Percentiles rank a stretch among this genome's conserved stretches.
Evolutionary conservation across 2,113 vertebrate species (phyloP).

Genomic region (Dasyurus viverrinus): DNA sequence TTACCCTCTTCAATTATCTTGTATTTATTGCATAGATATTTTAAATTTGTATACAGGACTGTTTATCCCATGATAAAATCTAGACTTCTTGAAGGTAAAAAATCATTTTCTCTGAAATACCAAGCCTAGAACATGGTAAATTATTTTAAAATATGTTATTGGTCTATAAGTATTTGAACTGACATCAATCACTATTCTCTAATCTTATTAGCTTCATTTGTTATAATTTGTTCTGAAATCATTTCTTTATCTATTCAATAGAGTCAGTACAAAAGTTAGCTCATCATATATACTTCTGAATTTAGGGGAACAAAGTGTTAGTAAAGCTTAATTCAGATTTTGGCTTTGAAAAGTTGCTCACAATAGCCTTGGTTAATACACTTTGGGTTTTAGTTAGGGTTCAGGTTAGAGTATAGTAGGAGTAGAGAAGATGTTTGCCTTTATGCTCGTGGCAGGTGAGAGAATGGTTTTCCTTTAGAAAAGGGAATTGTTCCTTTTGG

Average conservation of each 20-base stretch:
- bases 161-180: neutral
- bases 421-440: neutral
- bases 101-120: neutral
- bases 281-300: neutral
- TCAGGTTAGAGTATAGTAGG: neutral
- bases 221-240: too few relatives aligned
- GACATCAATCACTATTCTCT: neutral
- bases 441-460: neutral
- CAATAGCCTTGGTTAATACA: fast-evolving
- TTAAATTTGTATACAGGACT: neutral
- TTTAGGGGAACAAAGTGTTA: neutral
- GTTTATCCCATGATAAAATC: neutral
- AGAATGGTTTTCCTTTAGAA: neutral
- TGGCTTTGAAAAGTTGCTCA: neutral
- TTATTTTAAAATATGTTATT: neutral
- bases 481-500: neutral
- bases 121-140: neutral
- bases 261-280: neutral
- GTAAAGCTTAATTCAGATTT: neutral
- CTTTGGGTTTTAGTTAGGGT: neutral
- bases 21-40: neutral
- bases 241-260: neutral
- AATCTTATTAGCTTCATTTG: neutral
- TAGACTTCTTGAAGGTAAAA: neutral
- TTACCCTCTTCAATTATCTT: neutral